Conservation (phyloP, 2,888 invertebrate species). For the Caenorhabditis virilis region DNA sequence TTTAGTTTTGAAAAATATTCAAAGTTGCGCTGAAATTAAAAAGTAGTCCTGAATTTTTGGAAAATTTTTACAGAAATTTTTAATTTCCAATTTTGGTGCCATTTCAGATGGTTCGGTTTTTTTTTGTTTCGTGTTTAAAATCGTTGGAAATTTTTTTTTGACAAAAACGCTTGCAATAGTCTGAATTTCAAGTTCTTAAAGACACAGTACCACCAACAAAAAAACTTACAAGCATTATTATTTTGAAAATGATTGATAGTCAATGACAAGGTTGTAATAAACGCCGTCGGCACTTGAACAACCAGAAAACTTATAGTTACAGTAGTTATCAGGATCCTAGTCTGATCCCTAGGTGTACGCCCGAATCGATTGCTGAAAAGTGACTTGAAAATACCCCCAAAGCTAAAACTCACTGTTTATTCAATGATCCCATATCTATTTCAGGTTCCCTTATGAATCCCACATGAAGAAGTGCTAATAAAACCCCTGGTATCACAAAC, state of each 20-base stretch:
- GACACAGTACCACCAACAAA: too few species aligned
- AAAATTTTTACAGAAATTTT: too few species aligned
- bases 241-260: conserved; percentile 67
- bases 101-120: too few species aligned
- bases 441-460: conserved; percentile 66
- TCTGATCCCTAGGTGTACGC: conserved; percentile 66
- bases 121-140: too few species aligned
- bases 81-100: too few species aligned
- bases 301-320: conserved; percentile 66
- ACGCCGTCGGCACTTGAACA: conserved; percentile 66
- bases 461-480: conserved; percentile 61
- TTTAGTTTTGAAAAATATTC: too few species aligned
- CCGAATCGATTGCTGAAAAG: conserved; percentile 66
- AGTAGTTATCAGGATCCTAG: conserved; percentile 65
- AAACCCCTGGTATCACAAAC: conserved; percentile 64
- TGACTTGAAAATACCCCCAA: not conserved
- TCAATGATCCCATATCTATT: conserved; percentile 63
- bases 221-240: conserved; percentile 58
- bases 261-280: conserved; percentile 64
- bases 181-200: too few species aligned
- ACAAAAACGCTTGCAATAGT: too few species aligned
- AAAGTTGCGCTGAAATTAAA: too few species aligned
- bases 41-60: too few species aligned
- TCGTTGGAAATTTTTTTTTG: too few species aligned
- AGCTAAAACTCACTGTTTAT: conserved; percentile 52